A percentile compares a stretch with the other conserved stretches of the same genome.
Evolutionary conservation across 2,888 invertebrate genomes (phyloP).

Genomic region (Oscheius sp.): DNA sequence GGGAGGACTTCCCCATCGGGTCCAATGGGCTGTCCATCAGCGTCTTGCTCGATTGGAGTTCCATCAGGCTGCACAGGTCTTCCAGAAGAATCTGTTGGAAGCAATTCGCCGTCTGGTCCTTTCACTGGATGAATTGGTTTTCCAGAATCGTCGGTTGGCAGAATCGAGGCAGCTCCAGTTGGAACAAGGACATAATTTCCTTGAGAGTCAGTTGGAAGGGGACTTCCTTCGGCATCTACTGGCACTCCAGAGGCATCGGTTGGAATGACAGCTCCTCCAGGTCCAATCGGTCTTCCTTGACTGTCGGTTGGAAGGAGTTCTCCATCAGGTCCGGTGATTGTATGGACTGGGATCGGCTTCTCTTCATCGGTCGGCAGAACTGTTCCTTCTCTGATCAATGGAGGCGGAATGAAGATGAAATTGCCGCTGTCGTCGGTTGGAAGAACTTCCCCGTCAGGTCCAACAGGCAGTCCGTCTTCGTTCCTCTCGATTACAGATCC

Average conservation of each 20-base stretch:
- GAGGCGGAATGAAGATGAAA: slow-evolving; percentile 24
- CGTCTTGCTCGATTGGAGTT: slow-evolving; percentile 1
- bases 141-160: slow-evolving; percentile 49
- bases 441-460: not conserved
- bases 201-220: slow-evolving; percentile 54
- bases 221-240: slow-evolving; percentile 30
- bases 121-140: slow-evolving; percentile 31
- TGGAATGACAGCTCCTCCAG: slow-evolving; percentile 41
- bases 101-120: not conserved
- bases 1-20: slow-evolving; percentile 48
- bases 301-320: slow-evolving; percentile 35
- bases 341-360: not conserved
- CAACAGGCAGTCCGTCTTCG: slow-evolving; percentile 33
- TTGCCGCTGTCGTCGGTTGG: slow-evolving; percentile 52
- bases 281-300: slow-evolving; percentile 31
- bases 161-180: slow-evolving; percentile 36
- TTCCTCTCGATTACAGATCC: slow-evolving; percentile 38
- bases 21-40: slow-evolving; percentile 42
- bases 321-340: slow-evolving; percentile 56
- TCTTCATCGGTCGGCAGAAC: slow-evolving; percentile 34
- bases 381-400: slow-evolving; percentile 34
- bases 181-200: slow-evolving; percentile 39
- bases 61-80: slow-evolving; percentile 25
- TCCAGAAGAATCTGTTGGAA: slow-evolving; percentile 46
- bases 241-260: slow-evolving; percentile 37